Evolutionary conservation across 1,140 invertebrate species (phyloP).

Genomic region (Capitella teleta): DNA sequence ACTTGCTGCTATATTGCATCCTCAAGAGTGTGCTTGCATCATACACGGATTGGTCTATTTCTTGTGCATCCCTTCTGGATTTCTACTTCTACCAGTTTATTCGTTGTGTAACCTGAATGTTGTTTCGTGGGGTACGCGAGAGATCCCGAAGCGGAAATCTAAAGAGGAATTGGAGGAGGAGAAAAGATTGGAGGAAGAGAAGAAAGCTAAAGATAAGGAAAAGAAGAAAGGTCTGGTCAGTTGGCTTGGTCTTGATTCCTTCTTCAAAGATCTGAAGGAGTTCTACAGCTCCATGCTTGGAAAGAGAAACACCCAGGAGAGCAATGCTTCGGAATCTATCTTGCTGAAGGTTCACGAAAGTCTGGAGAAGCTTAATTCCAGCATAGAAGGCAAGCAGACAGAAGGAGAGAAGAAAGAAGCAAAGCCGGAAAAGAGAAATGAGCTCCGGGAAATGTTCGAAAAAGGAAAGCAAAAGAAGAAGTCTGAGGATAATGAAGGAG

Average conservation of each 20-base stretch:
- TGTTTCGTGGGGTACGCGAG: conserved; percentile 82
- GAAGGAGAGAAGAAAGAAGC: background rate
- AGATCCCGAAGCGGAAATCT: conserved; percentile 46
- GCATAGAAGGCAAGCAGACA: background rate
- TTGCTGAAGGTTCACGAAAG: conserved; percentile 20
- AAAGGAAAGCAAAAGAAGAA: conserved; percentile 1
- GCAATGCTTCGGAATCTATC: conserved; percentile 8
- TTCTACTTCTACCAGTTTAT: conserved; percentile 80
- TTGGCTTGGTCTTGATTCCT: background rate
- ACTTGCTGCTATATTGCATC: conserved; percentile 66
- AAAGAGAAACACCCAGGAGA: background rate
- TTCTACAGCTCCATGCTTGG: background rate
- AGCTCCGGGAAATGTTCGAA: conserved; percentile 5
- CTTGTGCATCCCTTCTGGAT: conserved; percentile 85
- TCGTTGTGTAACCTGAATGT: conserved; percentile 82
- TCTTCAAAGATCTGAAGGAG: conserved; percentile 2
- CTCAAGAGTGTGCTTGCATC: conserved; percentile 65
- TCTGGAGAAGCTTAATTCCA: conserved; percentile 12
- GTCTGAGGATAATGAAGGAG: background rate
- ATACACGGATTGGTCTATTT: conserved; percentile 75
- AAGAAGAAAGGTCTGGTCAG: conserved; percentile 14
- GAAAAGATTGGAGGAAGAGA: conserved; percentile 16
- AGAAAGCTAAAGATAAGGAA: conserved; percentile 12
- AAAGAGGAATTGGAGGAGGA: conserved; percentile 23
- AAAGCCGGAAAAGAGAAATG: background rate